A percentile compares a stretch with the other conserved stretches of the same genome.
phyloP scores from a whole-genome alignment of 2,888 invertebrate genomes.

The Colletes collaris region DNA sequence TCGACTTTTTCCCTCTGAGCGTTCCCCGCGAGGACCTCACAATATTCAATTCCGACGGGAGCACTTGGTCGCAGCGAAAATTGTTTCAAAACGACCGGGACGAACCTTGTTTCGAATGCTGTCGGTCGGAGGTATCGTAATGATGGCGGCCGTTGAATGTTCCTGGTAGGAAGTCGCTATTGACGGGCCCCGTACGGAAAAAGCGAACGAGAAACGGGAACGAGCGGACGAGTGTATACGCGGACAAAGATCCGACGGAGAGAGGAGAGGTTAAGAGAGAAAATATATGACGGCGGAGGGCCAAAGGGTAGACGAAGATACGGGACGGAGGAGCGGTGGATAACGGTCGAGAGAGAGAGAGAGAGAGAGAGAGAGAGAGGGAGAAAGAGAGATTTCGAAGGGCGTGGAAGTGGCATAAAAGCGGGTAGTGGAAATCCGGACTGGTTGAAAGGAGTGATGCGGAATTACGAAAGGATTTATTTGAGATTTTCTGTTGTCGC shows the following conservation, averaged over 20 bases:
- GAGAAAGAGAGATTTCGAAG: slow-evolving; percentile 59
- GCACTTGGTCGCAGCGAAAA: slow-evolving; percentile 58
- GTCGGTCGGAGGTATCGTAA: slow-evolving; percentile 69
- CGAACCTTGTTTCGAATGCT: slow-evolving; percentile 57
- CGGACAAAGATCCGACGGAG: slow-evolving; percentile 2
- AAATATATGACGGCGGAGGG: slow-evolving; percentile 5
- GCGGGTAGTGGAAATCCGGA: slow-evolving; percentile 79
- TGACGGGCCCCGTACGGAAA: slow-evolving; percentile 60
- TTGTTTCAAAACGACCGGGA: slow-evolving; percentile 63
- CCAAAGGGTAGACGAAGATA: neutral
- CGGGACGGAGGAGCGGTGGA: slow-evolving; percentile 40
- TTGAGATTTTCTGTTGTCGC: slow-evolving; percentile 78
- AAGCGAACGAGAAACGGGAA: slow-evolving; percentile 55
- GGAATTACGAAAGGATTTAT: slow-evolving; percentile 82
- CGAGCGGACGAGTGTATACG: slow-evolving; percentile 33
- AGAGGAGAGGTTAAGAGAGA: slow-evolving; percentile 13
- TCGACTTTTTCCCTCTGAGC: neutral
- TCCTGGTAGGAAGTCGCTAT: slow-evolving; percentile 64
- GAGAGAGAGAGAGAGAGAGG: slow-evolving; percentile 30
- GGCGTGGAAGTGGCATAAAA: slow-evolving; percentile 72
- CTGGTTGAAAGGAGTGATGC: slow-evolving; percentile 79
- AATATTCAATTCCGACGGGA: slow-evolving; percentile 55
- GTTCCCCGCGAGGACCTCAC: slow-evolving; percentile 35
- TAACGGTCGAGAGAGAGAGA: slow-evolving; percentile 41
- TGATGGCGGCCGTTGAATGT: slow-evolving; percentile 67